Evolutionary conservation across 2,888 invertebrate species (phyloP), one percentile per base, ranked within the genome.

Genomic region (Sisyra terminalis): DNA sequence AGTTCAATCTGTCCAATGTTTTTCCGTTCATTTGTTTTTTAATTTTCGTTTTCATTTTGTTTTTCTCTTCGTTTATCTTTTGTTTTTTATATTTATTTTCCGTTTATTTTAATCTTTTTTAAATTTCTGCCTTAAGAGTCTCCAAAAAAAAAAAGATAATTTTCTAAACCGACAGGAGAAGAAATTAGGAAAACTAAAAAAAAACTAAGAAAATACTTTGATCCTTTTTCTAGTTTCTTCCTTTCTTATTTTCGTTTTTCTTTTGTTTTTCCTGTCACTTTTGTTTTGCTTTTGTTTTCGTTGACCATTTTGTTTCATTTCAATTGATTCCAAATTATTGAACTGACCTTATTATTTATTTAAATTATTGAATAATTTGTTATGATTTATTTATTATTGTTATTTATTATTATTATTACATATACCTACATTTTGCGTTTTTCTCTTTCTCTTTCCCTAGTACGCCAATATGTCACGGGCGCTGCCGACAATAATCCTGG

Each of bases 381-480:
- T 38, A 16, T 16, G 8, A 17, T 38, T 38, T 15, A 17, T 38
- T 38, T 38, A 15, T 38, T 38, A 17, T 29, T 17, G n/a, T n/a
- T 32, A 40, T 32, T 42, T 17, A n/a, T 46, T 37, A 45, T 51
- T 47, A 50, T 46, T 43, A 48, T 47, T 47, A 40, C 42, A 46
- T 47, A 43, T 49, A 42, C 46, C 59, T 64, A 63, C 62, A 63
- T 63, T 63, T 64, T 64, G 60, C 60, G 62, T 63, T 63, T 60
- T 60, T 62, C 55, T 54, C 61, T 60, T 63, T 45, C 63, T 60
- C 63, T 58, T 61, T 63, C 60, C 60, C 61, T 63, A 64, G 64
- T 64, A 63, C 64, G 64, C 63, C 64, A 64, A 60, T 64, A 62
- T 63, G 64, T 64, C 62, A 61, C 63, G 63, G 63, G 63, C 61